Conservation (phyloP, 2,888 invertebrate genomes). For the Hemicrepidius hirtus region DNA sequence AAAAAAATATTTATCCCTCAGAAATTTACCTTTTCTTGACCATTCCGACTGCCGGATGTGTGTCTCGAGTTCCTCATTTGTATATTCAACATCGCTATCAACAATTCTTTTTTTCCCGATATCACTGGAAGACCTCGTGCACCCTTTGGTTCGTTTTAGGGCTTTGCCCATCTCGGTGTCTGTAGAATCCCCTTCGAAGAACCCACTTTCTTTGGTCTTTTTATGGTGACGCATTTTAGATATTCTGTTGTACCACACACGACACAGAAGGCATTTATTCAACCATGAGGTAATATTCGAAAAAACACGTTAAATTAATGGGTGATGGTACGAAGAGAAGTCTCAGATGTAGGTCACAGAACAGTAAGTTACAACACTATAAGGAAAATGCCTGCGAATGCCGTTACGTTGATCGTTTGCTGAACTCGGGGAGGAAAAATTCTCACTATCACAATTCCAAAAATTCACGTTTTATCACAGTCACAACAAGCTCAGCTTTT, state of each 20-base stretch:
- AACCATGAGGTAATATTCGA: constrained; percentile 5
- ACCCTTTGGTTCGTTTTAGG: constrained; percentile 70
- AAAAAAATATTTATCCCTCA: no score
- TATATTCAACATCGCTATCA: constrained; percentile 64
- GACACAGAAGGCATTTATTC: constrained; percentile 17
- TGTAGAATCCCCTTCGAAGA: constrained; percentile 85
- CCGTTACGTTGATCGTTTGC: constrained; percentile 26
- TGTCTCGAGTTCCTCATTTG: constrained; percentile 67
- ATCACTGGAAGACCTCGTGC: constrained; percentile 66
- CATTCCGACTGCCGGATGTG: constrained; percentile 62
- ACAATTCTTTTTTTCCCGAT: constrained; percentile 54
- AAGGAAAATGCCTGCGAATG: constrained; percentile 35
- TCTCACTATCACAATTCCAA: constrained; percentile 42
- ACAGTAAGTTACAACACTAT: constrained; percentile 48
- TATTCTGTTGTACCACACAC: background rate
- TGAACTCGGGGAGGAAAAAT: background rate
- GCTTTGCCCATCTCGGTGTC: constrained; percentile 74
- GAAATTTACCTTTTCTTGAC: constrained; percentile 54
- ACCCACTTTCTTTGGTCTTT: constrained; percentile 84
- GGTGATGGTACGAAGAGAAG: background rate
- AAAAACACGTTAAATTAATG: constrained; percentile 16
- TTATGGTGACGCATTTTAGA: constrained; percentile 70
- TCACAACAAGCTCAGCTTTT: constrained; percentile 25
- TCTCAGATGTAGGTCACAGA: constrained; percentile 47
- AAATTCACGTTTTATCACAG: constrained; percentile 48